These are phyloP conservation scores for Thaleichthys pacificus DNA, from an alignment of 2,797 vertebrate genomes.

Conservation along the genomic window DNA sequence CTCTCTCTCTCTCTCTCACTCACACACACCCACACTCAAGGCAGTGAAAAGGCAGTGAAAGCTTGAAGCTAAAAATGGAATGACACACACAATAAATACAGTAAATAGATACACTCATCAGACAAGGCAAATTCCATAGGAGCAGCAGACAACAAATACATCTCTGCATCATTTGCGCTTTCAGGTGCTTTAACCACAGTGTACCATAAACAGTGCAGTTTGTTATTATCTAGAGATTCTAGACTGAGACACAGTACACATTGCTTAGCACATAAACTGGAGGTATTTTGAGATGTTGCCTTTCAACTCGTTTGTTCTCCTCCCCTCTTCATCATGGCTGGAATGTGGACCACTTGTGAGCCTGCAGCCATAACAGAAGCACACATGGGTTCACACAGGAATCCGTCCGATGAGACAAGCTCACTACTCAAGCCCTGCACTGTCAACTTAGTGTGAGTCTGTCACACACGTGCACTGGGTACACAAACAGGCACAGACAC, in stretches of 20 bases:
- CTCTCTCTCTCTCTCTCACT: no score
- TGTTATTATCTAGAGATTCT: no score
- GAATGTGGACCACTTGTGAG: constrained; percentile 6
- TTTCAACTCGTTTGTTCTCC: background rate
- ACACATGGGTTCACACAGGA: constrained; percentile 18
- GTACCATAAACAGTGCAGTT: background rate
- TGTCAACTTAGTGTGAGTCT: constrained; percentile 13
- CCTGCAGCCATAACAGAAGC: background rate
- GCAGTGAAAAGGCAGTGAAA: no score
- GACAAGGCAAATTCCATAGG: no score
- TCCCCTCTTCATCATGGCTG: background rate
- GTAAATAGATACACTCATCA: no score
- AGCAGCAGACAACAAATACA: no score
- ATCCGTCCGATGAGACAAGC: constrained; percentile 19
- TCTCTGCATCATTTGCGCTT: no score
- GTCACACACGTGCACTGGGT: background rate
- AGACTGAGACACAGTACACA: background rate
- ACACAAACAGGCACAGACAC: background rate
- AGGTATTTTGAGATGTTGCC: background rate
- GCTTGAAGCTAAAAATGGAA: background rate
- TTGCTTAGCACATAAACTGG: background rate
- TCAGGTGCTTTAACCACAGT: no score
- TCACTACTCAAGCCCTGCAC: background rate
- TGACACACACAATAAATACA: background rate
- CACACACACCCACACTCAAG: no score